Base-by-base conservation (phyloP, 2,113 vertebrate genomes). In the Zeus faber region DNA sequence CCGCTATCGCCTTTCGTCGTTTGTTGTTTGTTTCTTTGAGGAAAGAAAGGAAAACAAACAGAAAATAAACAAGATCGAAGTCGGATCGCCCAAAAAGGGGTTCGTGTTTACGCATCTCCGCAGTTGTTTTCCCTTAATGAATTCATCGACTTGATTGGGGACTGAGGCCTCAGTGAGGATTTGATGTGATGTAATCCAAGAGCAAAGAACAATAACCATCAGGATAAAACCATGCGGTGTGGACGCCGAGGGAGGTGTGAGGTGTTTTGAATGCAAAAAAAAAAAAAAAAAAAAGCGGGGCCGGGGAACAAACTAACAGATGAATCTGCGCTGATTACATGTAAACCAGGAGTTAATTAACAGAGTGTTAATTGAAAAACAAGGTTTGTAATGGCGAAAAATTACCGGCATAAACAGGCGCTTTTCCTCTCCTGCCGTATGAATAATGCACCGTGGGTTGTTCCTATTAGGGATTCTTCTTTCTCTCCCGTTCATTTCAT, bases 401-500 rank as follows among this genome's bases (percentile, higher is more conserved):
- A 93, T 90, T 93, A 92, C 89, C 91, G 93, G 91, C 88, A 93
- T 92, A 93, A 93, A 93, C 91, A 94, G 93, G 93, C 88, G 90
- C 93, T 93, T 90, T 92, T 90, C 89, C 91, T 89, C 93, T 90
- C 89, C 91, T 89, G 91, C 91, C n/a, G 86, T 92, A 92, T 92
- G 91, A 92, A 93, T 91, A 92, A 94, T 92, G 88, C 87, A 80
- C 87, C 89, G 86, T 91, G 91, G 89, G 87, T 92, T 92, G 89
- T 91, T 92, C 91, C 91, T 92, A 92, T 93, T 93, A 92, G 33
- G 33, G 33, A 13, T 35, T 91, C 91, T 90, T 94, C 93, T 90
- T 92, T 91, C 89, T 93, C 92, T 93, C 89, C 91, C 94, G 93
- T 93, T 95, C 90, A 93, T 94, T 95, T 94, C 92, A 95, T 94